Evolutionary conservation across 2,113 vertebrate genomes (phyloP).

Genomic region (Elachura formosa): DNA sequence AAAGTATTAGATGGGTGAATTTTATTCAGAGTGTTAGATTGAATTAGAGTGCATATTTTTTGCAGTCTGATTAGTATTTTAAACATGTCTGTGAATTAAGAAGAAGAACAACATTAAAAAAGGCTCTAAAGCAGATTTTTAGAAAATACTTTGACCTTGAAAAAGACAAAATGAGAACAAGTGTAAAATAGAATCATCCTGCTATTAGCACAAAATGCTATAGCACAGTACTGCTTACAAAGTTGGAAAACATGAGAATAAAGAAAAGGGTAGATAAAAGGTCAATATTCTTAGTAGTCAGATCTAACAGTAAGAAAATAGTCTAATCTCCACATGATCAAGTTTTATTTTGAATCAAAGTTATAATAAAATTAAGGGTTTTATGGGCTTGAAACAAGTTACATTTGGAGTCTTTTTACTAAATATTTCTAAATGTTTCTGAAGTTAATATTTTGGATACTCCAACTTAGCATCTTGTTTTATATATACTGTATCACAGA

Average conservation of each 20-base stretch:
- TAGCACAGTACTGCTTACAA: not conserved
- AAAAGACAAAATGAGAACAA: conserved; percentile 42
- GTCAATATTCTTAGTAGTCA: not conserved
- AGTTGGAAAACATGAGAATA: not conserved
- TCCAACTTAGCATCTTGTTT: not conserved
- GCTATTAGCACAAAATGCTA: not conserved
- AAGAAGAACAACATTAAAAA: conserved; percentile 22
- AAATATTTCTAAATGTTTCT: not conserved
- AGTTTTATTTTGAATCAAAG: not conserved
- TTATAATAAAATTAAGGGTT: not conserved
- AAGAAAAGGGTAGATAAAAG: not conserved
- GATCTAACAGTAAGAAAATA: not conserved
- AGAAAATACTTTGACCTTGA: conserved; percentile 67
- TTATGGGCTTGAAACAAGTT: not conserved
- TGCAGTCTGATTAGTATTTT: conserved; percentile 66
- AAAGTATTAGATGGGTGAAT: conserved; percentile 53
- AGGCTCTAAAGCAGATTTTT: conserved; percentile 3
- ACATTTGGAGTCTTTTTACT: not conserved
- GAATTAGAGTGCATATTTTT: conserved; percentile 27
- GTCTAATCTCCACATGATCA: not conserved
- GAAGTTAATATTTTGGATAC: not conserved
- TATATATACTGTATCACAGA: not conserved
- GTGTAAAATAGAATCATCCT: not conserved
- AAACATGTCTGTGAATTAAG: conserved; percentile 61
- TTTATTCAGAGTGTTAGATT: conserved; percentile 35